Evolutionary conservation across 2,113 vertebrate genomes (phyloP), one percentile per base, ranked within the genome.

Genomic region (Malurus elegans): DNA sequence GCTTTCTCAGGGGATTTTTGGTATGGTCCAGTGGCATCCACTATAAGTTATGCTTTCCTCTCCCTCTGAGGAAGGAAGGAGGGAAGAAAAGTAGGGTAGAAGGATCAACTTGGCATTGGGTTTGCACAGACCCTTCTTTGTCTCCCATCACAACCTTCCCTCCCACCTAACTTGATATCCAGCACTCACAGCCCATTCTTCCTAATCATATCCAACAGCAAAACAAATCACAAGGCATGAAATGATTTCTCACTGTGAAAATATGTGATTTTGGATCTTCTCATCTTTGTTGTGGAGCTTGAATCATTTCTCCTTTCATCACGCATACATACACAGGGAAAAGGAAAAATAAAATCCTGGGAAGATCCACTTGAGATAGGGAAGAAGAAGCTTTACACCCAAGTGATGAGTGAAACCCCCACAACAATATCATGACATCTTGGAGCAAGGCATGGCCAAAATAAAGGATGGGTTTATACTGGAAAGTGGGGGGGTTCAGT

Each of bases 261-360:
- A 74, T 95, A 95, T 96, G 93, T 87, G 90, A 79, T 90, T 96
- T 95, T 97, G 96, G 95, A 96, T 97, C 97, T 95, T 95, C 90
- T 92, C 88, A 73, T 82, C 88, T 95, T 91, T 93, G 78, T 95
- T 96, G 90, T 96, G 86, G 84, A 93, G 87, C 90, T 93, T 94
- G 90, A 97, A 96, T 93, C 90, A 95, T 92, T 96, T 95, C 92
- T 97, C 78, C 84, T 95, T 96, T 97, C 96, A 96, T 96, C 95
- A 93, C 36, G 1, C 66, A 73, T 38, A 36, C 34, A 92, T 17
- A 58, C 64, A 78, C 24, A 81, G 47, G 74, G 76, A 92, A 86
- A 95, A 92, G 70, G 80, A 61, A 96, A 94, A 96, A 91, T 90
- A 73, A 94, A 96, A 67, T 88, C 86, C 88, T 96, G 95, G 83